phyloP scores from a whole-genome alignment of 1,140 invertebrate species.

The roundworm (Caenorhabditis elegans) region DNA sequence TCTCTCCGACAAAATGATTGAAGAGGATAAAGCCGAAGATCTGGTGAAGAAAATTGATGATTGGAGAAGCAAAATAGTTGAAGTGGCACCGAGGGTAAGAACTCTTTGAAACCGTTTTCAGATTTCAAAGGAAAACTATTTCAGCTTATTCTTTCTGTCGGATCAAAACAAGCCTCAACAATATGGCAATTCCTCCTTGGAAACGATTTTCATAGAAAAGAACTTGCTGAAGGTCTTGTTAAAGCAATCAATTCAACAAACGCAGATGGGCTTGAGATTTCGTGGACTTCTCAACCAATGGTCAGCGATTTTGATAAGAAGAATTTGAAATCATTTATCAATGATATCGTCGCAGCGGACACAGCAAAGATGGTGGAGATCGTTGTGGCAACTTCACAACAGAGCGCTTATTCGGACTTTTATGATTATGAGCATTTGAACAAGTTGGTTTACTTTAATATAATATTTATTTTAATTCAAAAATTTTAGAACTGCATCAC shows the following conservation, averaged over 20 bases:
- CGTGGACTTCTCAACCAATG: not conserved
- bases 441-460: not conserved
- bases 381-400: not conserved
- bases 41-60: conserved; percentile 5
- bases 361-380: not conserved
- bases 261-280: not conserved
- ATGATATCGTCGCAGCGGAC: not conserved
- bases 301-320: conserved; percentile 3
- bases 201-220: not conserved
- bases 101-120: too few species aligned
- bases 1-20: not conserved
- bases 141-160: not conserved
- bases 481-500: not conserved
- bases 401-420: not conserved
- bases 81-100: not conserved
- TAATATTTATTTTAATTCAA: not conserved
- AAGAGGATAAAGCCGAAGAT: not conserved
- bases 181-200: not conserved
- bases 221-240: not conserved
- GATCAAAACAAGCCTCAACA: not conserved
- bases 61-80: not conserved
- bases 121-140: not conserved
- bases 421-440: conserved; percentile 16
- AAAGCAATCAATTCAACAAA: not conserved
- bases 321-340: not conserved